These are phyloP conservation scores for Cephus spinipes DNA, from an alignment of 2,888 invertebrate species.

Conservation along the genomic window DNA sequence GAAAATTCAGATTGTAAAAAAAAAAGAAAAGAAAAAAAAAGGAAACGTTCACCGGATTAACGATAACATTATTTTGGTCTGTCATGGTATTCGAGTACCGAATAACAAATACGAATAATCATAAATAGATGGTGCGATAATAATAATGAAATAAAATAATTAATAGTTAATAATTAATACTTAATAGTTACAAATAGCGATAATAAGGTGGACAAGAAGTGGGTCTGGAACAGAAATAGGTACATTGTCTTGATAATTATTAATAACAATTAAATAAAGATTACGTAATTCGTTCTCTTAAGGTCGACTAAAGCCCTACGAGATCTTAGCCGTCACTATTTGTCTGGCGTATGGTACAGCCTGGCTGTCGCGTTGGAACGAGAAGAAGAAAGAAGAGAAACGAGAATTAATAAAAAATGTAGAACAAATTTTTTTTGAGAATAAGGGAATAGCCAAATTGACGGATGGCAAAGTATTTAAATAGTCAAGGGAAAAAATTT, in stretches of 20 bases:
- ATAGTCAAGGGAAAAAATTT: not conserved
- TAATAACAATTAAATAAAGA: not conserved
- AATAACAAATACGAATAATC: slow-evolving; percentile 3
- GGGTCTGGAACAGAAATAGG: not conserved
- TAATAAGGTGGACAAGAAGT: not conserved
- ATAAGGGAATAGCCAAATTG: not conserved
- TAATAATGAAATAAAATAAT: not conserved
- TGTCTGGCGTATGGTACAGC: not conserved
- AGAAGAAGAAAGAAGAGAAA: not conserved
- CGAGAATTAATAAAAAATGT: not conserved
- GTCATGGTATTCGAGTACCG: not conserved
- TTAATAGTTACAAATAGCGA: slow-evolving; percentile 2
- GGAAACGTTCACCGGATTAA: not conserved
- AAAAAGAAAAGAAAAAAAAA: too few relatives aligned
- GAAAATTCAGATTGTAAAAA: too few relatives aligned
- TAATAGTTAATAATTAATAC: not conserved
- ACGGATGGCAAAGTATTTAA: not conserved
- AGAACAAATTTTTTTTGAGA: not conserved
- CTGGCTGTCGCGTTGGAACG: not conserved
- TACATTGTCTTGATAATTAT: not conserved
- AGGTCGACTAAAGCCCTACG: not conserved
- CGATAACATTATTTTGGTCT: slow-evolving; percentile 5
- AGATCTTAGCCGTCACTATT: not conserved
- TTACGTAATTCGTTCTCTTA: not conserved
- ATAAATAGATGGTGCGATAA: not conserved